Conservation (phyloP, 2,888 invertebrate species). For the Podotricha telesiphe region DNA sequence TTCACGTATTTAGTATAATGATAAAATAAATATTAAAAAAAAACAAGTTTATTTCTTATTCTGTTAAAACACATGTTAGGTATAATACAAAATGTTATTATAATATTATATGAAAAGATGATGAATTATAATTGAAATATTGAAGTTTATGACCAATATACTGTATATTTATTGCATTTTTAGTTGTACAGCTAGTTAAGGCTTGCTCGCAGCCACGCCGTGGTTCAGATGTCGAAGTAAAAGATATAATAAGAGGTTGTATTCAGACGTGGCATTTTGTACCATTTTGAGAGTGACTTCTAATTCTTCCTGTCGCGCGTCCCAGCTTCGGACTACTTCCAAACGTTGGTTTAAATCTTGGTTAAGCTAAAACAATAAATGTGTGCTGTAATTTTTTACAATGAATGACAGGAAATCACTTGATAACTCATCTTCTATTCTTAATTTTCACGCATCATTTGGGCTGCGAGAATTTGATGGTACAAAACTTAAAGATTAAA, state of each 20-base stretch:
- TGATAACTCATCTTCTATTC: no score
- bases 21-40: no score
- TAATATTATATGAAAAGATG: neutral
- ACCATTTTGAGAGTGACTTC: constrained; percentile 37
- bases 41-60: constrained; percentile 5
- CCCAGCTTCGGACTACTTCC: constrained; percentile 35
- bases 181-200: neutral
- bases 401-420: no score
- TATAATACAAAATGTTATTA: neutral
- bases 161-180: neutral
- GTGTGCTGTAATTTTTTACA: no score
- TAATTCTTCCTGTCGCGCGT: constrained; percentile 35
- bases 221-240: constrained; percentile 24
- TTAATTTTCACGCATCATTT: no score
- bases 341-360: constrained; percentile 34
- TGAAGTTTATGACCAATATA: neutral
- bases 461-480: no score
- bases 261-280: constrained; percentile 33
- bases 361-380: constrained; percentile 26
- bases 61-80: neutral
- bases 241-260: constrained; percentile 26
- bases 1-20: no score
- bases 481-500: no score
- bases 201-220: neutral
- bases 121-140: neutral